phyloP scores from a whole-genome alignment of 2,797 vertebrate species.

The Acipenser transmontanus region DNA sequence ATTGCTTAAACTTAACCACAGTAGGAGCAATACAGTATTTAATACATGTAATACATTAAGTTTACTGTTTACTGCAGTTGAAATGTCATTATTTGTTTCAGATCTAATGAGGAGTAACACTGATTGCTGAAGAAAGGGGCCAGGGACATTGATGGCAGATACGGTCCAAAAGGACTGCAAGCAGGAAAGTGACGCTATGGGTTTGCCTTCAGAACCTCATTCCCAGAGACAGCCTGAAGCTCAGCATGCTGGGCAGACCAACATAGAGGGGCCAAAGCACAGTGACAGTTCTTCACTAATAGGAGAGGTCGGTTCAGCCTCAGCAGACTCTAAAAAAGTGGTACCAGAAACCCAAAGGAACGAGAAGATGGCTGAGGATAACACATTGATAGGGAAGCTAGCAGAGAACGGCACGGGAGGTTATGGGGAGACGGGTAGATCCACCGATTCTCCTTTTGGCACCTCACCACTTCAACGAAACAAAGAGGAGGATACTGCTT shows the following conservation, averaged over 20 bases:
- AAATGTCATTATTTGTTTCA: not conserved
- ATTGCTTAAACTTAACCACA: too few relatives aligned
- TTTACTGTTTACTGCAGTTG: too few relatives aligned
- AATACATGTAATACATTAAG: not conserved
- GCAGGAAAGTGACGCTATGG: slow-evolving; percentile 19
- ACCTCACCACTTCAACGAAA: not conserved
- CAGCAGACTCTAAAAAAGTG: not conserved
- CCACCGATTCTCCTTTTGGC: not conserved
- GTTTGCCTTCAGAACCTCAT: slow-evolving; percentile 19
- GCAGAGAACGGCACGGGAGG: slow-evolving; percentile 15
- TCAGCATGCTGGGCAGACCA: not conserved
- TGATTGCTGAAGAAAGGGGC: not conserved
- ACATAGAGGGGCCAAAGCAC: not conserved
- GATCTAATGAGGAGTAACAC: not conserved
- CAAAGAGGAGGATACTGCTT: not conserved
- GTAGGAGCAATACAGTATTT: not conserved
- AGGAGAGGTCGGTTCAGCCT: not conserved
- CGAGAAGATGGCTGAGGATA: not conserved
- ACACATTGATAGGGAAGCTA: slow-evolving; percentile 17
- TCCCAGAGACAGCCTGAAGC: not conserved
- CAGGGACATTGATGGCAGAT: slow-evolving; percentile 28
- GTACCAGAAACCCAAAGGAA: not conserved
- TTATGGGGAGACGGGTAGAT: not conserved
- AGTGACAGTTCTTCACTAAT: not conserved
- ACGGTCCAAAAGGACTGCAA: slow-evolving; percentile 16